These are phyloP conservation scores for Lochmaea crataegi DNA, from an alignment of 2,888 invertebrate genomes.

Conservation along the genomic window DNA sequence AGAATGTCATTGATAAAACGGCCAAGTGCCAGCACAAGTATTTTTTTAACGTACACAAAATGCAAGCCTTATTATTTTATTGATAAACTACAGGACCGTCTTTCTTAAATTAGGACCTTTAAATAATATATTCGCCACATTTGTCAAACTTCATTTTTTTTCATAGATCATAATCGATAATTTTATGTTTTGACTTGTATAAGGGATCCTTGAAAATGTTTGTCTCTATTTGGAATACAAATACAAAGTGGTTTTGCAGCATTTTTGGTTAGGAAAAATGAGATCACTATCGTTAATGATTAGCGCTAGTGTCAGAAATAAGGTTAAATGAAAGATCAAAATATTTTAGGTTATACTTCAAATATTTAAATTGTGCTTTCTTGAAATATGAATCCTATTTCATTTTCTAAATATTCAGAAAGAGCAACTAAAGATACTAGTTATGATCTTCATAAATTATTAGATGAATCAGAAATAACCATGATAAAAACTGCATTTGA, in stretches of 20 bases:
- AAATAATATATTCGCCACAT: no score
- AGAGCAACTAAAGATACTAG: conserved; percentile 6
- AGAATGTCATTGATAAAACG: not conserved
- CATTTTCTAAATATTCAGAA: not conserved
- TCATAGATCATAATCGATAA: not conserved
- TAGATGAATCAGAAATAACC: conserved; percentile 65
- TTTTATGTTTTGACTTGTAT: not conserved
- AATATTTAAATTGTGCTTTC: not conserved
- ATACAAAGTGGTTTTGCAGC: not conserved
- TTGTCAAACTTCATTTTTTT: not conserved
- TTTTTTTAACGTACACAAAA: not conserved
- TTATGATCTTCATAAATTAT: conserved; percentile 63
- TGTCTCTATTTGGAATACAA: not conserved
- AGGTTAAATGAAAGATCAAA: conserved; percentile 3
- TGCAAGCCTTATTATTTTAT: not conserved
- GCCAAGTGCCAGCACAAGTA: not conserved
- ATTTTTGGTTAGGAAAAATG: no score
- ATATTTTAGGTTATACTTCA: not conserved
- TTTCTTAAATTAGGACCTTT: not conserved
- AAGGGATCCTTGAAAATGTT: not conserved
- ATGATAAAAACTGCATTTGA: conserved; percentile 67
- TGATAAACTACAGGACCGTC: not conserved
- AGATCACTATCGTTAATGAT: not conserved
- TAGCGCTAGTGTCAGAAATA: not conserved
- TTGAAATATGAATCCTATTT: conserved; percentile 9